Percentiles rank a stretch among this genome's conserved stretches.
Evolutionary conservation across 1,140 invertebrate genomes (phyloP).

Genomic region (Bactericera cockerelli): DNA sequence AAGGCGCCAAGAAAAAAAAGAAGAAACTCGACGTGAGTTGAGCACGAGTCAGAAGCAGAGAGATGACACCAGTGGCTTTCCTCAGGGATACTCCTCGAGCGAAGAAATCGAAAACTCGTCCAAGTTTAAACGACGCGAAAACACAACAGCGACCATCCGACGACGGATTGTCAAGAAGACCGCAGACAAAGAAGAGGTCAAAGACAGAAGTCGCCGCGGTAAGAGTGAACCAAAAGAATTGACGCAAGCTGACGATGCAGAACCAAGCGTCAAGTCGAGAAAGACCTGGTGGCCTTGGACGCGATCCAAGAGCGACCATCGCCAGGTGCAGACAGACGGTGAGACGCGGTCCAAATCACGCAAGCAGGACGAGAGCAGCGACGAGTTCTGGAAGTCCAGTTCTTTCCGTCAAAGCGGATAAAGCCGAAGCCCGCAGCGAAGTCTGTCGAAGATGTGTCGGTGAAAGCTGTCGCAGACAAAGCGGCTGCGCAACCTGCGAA

Average conservation of each 20-base stretch:
- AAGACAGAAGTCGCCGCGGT: neutral
- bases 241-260: no score
- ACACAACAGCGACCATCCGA: neutral
- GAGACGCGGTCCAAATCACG: neutral
- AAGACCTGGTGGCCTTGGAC: constrained; percentile 4
- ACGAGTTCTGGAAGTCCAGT: constrained; percentile 21
- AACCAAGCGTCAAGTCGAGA: neutral
- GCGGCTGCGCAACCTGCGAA: neutral
- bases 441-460: neutral
- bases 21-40: constrained; percentile 6
- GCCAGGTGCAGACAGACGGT: constrained; percentile 2
- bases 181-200: constrained; percentile 11
- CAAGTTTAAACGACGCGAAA: constrained; percentile 10
- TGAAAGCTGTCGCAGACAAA: neutral
- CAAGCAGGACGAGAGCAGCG: constrained; percentile 16
- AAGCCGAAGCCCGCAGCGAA: neutral
- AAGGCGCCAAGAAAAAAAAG: neutral
- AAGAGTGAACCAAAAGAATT: constrained; percentile 9
- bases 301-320: constrained; percentile 2
- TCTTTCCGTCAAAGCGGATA: neutral
- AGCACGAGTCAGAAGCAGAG: constrained; percentile 5
- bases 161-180: constrained; percentile 9
- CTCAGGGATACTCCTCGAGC: neutral
- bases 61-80: neutral
- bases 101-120: neutral